Percentiles rank a stretch among this genome's conserved stretches.
Evolutionary conservation across 2,797 vertebrate genomes (phyloP).

Genomic region (Halcyon smyrnensis): DNA sequence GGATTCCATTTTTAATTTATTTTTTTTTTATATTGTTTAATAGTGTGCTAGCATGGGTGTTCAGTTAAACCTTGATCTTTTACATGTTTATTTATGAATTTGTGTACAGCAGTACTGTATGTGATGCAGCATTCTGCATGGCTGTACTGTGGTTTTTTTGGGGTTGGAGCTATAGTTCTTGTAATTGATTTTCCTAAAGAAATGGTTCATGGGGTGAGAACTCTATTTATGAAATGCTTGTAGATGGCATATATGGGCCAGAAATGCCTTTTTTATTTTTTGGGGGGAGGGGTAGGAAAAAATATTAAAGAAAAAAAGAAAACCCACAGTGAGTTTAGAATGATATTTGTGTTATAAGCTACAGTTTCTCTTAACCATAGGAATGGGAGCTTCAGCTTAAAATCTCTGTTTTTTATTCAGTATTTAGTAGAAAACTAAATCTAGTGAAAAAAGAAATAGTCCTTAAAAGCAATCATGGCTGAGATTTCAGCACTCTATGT

Average conservation of each 20-base stretch:
- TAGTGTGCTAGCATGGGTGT: background rate
- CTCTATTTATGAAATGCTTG: background rate
- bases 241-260: background rate
- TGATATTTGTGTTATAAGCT: background rate
- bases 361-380: background rate
- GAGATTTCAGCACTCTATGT: background rate
- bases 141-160: background rate
- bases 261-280: background rate
- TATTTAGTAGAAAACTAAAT: background rate
- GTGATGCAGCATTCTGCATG: background rate
- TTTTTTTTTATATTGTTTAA: background rate
- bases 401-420: background rate
- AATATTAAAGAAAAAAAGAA: background rate
- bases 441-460: background rate
- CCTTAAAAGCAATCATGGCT: background rate
- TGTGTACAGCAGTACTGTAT: background rate
- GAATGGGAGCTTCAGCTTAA: background rate
- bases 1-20: background rate
- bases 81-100: background rate
- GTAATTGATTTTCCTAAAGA: background rate
- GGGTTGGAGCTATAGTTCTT: background rate
- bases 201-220: background rate
- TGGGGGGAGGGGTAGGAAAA: too few species aligned
- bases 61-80: background rate
- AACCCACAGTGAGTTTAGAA: background rate